Evolutionary conservation across 2,888 invertebrate species (phyloP).

Genomic region (Tachina fera): DNA sequence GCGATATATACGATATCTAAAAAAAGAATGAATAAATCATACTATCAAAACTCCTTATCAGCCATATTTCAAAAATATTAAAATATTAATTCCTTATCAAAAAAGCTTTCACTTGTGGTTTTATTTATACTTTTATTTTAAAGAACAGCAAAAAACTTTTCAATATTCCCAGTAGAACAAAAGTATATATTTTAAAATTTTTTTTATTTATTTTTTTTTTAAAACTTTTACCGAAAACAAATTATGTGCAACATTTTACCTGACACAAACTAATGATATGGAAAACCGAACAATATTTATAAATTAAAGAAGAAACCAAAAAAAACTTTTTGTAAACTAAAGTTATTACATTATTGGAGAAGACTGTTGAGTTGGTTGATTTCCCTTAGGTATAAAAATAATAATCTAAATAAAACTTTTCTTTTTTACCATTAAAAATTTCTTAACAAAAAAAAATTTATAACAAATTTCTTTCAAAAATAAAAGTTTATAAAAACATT

Average conservation of each 20-base stretch:
- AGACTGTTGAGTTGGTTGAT: neutral
- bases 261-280: conserved; percentile 40
- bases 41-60: too few relatives aligned
- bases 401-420: neutral
- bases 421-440: too few relatives aligned
- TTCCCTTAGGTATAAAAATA: conserved; percentile 18
- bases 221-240: conserved; percentile 16
- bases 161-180: neutral
- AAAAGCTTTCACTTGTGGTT: too few relatives aligned
- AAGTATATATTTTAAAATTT: neutral
- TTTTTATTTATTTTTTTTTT: too few relatives aligned
- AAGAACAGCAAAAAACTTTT: neutral
- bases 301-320: neutral
- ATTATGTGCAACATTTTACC: conserved; percentile 8
- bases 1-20: too few relatives aligned
- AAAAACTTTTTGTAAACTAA: neutral
- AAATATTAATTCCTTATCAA: too few relatives aligned
- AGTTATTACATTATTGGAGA: neutral
- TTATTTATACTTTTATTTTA: neutral
- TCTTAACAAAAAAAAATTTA: neutral
- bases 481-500: neutral
- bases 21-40: too few relatives aligned
- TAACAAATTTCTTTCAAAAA: neutral
- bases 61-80: too few relatives aligned
- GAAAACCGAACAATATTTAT: neutral